These are phyloP conservation scores for Ophthalmolycus amberensis DNA, from an alignment of 2,113 vertebrate species.

Conservation along the genomic window DNA sequence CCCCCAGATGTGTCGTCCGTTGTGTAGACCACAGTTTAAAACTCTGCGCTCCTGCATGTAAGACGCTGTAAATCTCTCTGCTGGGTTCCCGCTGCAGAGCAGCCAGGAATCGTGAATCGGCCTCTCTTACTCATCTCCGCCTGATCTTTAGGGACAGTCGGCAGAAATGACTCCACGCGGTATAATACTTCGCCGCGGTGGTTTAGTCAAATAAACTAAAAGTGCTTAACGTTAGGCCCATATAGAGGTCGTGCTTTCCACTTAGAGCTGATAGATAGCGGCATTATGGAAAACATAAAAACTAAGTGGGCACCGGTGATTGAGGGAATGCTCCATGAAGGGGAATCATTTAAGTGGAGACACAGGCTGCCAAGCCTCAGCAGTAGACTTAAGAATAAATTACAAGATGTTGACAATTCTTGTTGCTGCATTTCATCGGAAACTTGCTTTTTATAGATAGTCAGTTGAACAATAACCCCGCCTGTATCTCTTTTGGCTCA, in stretches of 20 bases:
- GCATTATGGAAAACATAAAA: conserved; percentile 47
- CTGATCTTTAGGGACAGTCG: conserved; percentile 8
- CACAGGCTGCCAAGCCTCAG: conserved; percentile 30
- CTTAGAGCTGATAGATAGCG: conserved; percentile 40
- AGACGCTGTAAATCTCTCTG: conserved; percentile 47
- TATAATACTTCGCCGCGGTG: conserved; percentile 9
- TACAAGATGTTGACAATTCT: conserved; percentile 16
- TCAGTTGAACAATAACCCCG: neutral
- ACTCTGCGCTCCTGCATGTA: conserved; percentile 20
- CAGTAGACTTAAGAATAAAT: conserved; percentile 45
- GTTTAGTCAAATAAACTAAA: conserved; percentile 33
- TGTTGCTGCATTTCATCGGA: conserved; percentile 31
- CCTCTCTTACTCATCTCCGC: conserved; percentile 2
- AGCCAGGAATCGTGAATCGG: conserved; percentile 19
- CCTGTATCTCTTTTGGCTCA: conserved; percentile 36
- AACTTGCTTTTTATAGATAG: conserved; percentile 11
- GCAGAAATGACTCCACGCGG: conserved; percentile 1
- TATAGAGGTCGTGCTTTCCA: conserved; percentile 7
- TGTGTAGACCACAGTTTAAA: conserved; percentile 44
- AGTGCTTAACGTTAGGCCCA: conserved; percentile 12
- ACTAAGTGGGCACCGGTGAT: conserved; percentile 33
- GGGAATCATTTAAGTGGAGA: conserved; percentile 56
- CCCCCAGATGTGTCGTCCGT: conserved; percentile 23
- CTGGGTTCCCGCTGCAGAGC: conserved; percentile 1
- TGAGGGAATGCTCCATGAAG: conserved; percentile 40